phyloP scores from a whole-genome alignment of 2,888 invertebrate species.

The Sarcophaga rosellei region DNA sequence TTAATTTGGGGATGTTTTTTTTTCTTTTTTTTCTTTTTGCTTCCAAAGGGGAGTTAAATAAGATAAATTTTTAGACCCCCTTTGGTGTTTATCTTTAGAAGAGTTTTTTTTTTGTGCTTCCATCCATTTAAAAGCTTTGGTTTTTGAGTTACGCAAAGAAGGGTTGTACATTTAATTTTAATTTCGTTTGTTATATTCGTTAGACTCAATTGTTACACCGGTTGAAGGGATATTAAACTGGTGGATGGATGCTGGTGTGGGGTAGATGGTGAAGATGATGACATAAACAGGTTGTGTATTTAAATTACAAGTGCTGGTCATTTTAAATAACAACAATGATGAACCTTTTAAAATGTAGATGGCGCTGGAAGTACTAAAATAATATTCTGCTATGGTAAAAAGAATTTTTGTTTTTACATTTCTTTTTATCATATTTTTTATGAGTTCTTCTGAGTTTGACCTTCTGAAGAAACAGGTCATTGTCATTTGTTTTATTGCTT shows the following conservation, averaged over 20 bases:
- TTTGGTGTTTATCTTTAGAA: constrained; percentile 8
- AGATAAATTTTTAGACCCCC: constrained; percentile 43
- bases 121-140: neutral
- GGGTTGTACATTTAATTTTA: constrained; percentile 41
- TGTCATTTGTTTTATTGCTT: no score
- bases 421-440: neutral
- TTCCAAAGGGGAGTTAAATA: constrained; percentile 12
- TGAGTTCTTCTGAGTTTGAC: no score
- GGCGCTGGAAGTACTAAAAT: constrained; percentile 2
- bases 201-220: constrained; percentile 47
- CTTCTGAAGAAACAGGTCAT: no score
- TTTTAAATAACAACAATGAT: neutral
- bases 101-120: neutral
- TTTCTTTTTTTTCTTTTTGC: neutral
- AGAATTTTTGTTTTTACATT: no score
- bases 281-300: neutral
- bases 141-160: neutral
- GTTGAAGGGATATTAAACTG: neutral
- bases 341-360: constrained; percentile 10
- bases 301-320: neutral
- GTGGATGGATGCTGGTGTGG: neutral
- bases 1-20: neutral
- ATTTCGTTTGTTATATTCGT: constrained; percentile 41
- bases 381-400: neutral
- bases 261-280: no score